Percentiles rank a stretch among this genome's conserved stretches.
Conservation (phyloP, 1,140 invertebrate genomes). For the Drosophila biarmipes region DNA sequence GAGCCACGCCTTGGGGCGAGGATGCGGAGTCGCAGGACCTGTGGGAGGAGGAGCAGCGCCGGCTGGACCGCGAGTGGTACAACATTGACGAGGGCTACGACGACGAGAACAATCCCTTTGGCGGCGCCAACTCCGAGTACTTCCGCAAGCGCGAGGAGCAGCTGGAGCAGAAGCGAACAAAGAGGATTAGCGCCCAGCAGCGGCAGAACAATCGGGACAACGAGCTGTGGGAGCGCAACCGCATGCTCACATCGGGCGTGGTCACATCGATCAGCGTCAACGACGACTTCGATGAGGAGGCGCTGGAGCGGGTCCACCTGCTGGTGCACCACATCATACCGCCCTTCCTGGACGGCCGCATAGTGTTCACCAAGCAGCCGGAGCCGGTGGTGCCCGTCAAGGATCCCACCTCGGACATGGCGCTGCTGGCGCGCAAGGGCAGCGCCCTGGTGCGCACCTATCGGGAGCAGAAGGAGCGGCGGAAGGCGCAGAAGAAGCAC, state of each 20-base stretch:
- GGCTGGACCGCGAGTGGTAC: conserved; percentile 98
- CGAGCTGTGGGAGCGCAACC: conserved; percentile 99
- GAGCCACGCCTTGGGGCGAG: conserved; percentile 87
- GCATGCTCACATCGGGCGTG: conserved; percentile 98
- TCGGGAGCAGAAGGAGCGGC: conserved; percentile 97
- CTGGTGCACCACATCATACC: conserved; percentile 99
- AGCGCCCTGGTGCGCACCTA: conserved; percentile 94
- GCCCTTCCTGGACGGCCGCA: conserved; percentile 98
- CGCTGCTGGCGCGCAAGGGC: conserved; percentile 97
- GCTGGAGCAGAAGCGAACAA: conserved; percentile 94
- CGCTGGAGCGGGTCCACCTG: conserved; percentile 95
- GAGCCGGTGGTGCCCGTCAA: conserved; percentile 95
- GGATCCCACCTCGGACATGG: conserved; percentile 99
- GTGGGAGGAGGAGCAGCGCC: conserved; percentile 97
- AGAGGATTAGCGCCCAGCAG: conserved; percentile 96
- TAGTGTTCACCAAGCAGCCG: conserved; percentile 99
- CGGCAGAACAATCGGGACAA: conserved; percentile 98
- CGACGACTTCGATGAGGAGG: conserved; percentile 97
- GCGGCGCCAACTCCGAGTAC: conserved; percentile 95
- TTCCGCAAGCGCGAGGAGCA: conserved; percentile 95
- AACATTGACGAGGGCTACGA: conserved; percentile 97
- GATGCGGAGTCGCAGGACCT: conserved; percentile 89
- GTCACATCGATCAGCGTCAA: conserved; percentile 95
- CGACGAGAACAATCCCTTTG: conserved; percentile 96
- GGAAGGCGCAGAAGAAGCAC: conserved; percentile 98